Conservation (phyloP, 2,113 vertebrate species). For the Serinus canaria region DNA sequence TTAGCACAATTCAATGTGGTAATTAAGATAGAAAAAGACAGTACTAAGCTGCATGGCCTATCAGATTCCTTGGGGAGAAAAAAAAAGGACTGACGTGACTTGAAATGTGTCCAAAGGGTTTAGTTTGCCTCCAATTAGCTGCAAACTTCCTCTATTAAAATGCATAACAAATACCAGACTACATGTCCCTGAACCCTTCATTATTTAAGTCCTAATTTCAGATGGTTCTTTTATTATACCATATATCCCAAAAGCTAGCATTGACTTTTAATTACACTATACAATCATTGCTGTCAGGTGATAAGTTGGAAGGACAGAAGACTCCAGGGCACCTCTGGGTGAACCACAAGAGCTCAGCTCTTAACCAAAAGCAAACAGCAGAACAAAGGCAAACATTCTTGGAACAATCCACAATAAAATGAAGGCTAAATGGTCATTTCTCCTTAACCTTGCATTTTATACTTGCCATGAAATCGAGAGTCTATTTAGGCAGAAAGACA, state of each 20-base stretch:
- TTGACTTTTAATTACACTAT: constrained; percentile 81
- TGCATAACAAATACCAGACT: constrained; percentile 73
- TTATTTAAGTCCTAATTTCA: constrained; percentile 84
- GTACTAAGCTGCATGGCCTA: constrained; percentile 66
- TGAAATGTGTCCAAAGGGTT: constrained; percentile 77
- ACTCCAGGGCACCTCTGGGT: constrained; percentile 43
- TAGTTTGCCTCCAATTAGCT: constrained; percentile 85
- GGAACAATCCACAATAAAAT: constrained; percentile 46
- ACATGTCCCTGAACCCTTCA: constrained; percentile 77
- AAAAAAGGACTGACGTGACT: constrained; percentile 73
- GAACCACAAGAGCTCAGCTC: constrained; percentile 35
- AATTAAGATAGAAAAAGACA: constrained; percentile 81
- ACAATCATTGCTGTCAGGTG: constrained; percentile 60
- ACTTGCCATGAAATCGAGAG: background rate
- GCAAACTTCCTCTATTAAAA: constrained; percentile 82
- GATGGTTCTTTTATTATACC: constrained; percentile 72
- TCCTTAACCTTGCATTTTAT: constrained; percentile 43
- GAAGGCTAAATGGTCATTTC: background rate
- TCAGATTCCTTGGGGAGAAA: constrained; percentile 68
- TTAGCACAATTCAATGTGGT: constrained; percentile 78
- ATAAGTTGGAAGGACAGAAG: constrained; percentile 69
- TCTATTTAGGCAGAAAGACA: background rate
- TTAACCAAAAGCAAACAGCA: constrained; percentile 67
- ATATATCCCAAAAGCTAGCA: constrained; percentile 76
- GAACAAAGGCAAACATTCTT: constrained; percentile 63